phyloP scores from a whole-genome alignment of 2,797 vertebrate genomes.

The Girardinus metallicus region DNA sequence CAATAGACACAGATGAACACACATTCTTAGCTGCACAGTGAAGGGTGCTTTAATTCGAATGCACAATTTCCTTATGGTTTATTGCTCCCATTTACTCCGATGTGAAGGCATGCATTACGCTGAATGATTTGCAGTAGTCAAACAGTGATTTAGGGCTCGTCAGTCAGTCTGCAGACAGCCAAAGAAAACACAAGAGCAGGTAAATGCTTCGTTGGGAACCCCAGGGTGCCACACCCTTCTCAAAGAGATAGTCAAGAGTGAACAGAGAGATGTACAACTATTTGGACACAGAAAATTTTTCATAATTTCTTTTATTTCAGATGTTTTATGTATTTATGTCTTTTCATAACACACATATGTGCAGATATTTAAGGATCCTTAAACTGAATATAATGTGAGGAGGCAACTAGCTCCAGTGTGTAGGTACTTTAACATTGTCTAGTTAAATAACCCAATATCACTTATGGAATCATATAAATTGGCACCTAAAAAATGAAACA shows the following conservation, averaged over 20 bases:
- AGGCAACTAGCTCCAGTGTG: not conserved
- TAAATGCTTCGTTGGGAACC: slow-evolving; percentile 62
- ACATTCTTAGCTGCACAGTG: slow-evolving; percentile 42
- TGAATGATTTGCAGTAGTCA: slow-evolving; percentile 62
- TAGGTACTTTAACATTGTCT: not conserved
- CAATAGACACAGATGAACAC: slow-evolving; percentile 10
- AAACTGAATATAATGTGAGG: not conserved
- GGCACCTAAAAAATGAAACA: not conserved
- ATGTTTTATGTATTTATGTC: not conserved
- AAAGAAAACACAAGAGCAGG: slow-evolving; percentile 56
- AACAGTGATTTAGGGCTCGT: slow-evolving; percentile 51
- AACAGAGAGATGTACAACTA: slow-evolving; percentile 32
- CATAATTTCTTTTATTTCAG: slow-evolving; percentile 5
- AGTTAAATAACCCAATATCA: not conserved
- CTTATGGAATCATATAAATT: not conserved
- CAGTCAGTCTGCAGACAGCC: slow-evolving; percentile 63
- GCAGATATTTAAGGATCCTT: not conserved
- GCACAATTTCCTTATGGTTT: slow-evolving; percentile 57
- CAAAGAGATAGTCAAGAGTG: slow-evolving; percentile 36
- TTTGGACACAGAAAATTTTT: not conserved
- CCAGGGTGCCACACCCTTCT: slow-evolving; percentile 47
- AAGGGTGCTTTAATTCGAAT: slow-evolving; percentile 53
- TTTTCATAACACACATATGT: not conserved
- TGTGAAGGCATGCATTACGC: slow-evolving; percentile 57
- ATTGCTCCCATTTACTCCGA: slow-evolving; percentile 52